Base-by-base conservation (phyloP, 2,888 invertebrate genomes). In the Aproaerema taeniolella region DNA sequence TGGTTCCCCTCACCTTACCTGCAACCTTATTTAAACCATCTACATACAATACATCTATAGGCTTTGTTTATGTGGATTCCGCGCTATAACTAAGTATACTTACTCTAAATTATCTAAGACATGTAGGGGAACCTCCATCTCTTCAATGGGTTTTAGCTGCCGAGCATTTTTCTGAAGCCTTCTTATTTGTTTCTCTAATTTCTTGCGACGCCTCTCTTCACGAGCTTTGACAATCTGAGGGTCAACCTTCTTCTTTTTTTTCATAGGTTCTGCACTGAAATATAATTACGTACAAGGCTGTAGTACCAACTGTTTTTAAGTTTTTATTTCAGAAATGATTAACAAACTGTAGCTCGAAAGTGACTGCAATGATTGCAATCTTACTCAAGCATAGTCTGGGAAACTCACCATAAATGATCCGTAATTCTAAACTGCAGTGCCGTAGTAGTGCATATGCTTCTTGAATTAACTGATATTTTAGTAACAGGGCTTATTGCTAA, bases 61-160 rank as follows among this genome's bases (percentile, higher is more conserved):
- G n/a, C n/a, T n/a, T n/a, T n/a, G n/a, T n/a, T n/a, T n/a, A n/a
- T n/a, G n/a, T n/a, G n/a, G n/a, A n/a, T n/a, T n/a, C n/a, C n/a
- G n/a, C n/a, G n/a, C n/a, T n/a, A n/a, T n/a, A n/a, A n/a, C n/a
- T n/a, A n/a, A n/a, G n/a, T n/a, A n/a, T n/a, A 20, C 51, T 76
- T 86, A 94, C 94, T 85, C 69, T 55, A 86, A 81, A 60, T 92
- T 88, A 55, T 93, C 91, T 12, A 90, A 58, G 10, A 96, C 62
- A 41, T 88, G 81, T 12, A 91, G 57, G 0, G 95, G 91, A 6
- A 93, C 87, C 73, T 97, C 95, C 48, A 93, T 69, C 82, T 99
- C 99, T 40, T 93, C 93, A 29, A 99, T 89, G 0, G 98, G 97
- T 73, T 98, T 99, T 34, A 96, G 70, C 65, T 96, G 95, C 20